Evolutionary conservation across 2,797 vertebrate species (phyloP).

Genomic region (Tapirus indicus): DNA sequence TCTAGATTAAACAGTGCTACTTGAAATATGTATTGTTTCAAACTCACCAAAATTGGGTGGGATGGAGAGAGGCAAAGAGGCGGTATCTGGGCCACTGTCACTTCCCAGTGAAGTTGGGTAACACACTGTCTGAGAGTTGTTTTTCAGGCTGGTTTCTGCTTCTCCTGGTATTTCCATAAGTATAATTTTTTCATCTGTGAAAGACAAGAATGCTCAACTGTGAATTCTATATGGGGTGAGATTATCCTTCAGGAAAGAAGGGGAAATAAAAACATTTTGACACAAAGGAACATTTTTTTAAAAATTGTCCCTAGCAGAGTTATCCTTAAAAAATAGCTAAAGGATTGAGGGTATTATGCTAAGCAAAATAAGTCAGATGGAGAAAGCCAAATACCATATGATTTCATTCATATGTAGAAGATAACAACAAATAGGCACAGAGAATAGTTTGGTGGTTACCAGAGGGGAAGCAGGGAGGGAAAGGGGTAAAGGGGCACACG

Average conservation of each 20-base stretch:
- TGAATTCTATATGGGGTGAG: conserved; percentile 7
- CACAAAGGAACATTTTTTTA: neutral
- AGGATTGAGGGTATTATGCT: neutral
- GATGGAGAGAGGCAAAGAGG: conserved; percentile 77
- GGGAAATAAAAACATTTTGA: neutral
- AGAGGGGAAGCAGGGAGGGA: too few species aligned
- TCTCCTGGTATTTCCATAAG: neutral
- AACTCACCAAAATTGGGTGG: conserved; percentile 83
- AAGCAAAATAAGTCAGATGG: too few species aligned
- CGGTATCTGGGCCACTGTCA: conserved; percentile 64
- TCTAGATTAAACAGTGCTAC: neutral
- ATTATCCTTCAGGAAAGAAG: neutral
- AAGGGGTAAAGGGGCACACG: too few species aligned
- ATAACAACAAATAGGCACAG: too few species aligned
- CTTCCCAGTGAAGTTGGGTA: conserved; percentile 26
- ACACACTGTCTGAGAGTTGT: neutral
- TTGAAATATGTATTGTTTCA: neutral
- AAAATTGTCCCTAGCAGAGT: neutral
- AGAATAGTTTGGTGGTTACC: too few species aligned
- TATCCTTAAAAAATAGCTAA: neutral
- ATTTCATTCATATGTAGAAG: too few species aligned
- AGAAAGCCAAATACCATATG: too few species aligned
- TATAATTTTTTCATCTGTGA: neutral
- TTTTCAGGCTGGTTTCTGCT: conserved; percentile 59
- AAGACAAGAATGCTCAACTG: conserved; percentile 38